These are phyloP conservation scores for Cerceris rybyensis DNA, from an alignment of 2,888 invertebrate species.

Conservation along the genomic window DNA sequence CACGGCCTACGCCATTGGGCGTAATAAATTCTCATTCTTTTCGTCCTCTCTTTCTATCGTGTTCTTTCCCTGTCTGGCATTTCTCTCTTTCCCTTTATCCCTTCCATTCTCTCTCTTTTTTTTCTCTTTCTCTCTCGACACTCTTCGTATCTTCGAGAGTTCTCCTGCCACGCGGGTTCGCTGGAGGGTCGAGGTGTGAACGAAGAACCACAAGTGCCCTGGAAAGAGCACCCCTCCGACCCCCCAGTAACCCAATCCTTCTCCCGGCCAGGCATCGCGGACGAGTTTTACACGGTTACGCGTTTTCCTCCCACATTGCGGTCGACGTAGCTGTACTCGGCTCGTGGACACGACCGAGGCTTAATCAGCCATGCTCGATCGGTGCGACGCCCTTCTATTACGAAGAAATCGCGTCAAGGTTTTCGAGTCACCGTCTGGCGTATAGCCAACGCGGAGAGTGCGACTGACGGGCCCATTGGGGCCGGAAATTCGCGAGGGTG, in stretches of 20 bases:
- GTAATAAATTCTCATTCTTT: constrained; percentile 50
- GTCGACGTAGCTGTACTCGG: constrained; percentile 21
- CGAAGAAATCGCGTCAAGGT: constrained; percentile 62
- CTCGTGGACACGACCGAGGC: constrained; percentile 45
- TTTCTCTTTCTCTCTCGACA: constrained; percentile 21
- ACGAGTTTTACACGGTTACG: constrained; percentile 74
- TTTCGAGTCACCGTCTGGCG: constrained; percentile 55
- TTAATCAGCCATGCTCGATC: constrained; percentile 72
- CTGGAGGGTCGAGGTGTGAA: constrained; percentile 78
- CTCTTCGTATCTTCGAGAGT: constrained; percentile 58
- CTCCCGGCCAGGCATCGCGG: constrained; percentile 43
- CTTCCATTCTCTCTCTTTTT: constrained; percentile 9
- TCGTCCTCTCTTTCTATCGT: constrained; percentile 9
- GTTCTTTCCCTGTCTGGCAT: constrained; percentile 10
- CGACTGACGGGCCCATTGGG: constrained; percentile 6
- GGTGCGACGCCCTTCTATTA: constrained; percentile 63
- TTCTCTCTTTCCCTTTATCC: constrained; percentile 2
- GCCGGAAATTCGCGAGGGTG: constrained; percentile 10
- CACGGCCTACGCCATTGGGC: constrained; percentile 51
- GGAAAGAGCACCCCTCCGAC: constrained; percentile 68
- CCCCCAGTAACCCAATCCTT: constrained; percentile 75
- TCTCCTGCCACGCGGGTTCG: constrained; percentile 49
- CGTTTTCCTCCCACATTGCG: constrained; percentile 63
- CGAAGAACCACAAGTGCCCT: constrained; percentile 80
- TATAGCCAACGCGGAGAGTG: constrained; percentile 33